A percentile compares a stretch with the other conserved stretches of the same genome.
These are phyloP conservation scores for Berghia stephanieae DNA, from an alignment of 1,140 invertebrate species.

Conservation along the genomic window DNA sequence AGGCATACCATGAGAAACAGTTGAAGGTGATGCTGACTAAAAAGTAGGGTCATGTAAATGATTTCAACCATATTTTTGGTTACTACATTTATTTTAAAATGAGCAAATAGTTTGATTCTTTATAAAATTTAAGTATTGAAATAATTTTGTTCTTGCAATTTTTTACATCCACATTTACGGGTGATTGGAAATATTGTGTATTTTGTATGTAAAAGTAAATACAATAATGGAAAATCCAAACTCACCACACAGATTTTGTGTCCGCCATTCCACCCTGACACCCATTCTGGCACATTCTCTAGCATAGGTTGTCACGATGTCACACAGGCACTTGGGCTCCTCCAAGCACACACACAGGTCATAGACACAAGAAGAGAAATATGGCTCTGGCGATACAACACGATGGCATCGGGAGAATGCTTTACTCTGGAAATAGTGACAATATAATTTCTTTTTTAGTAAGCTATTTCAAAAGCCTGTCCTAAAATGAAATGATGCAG, in stretches of 20 bases:
- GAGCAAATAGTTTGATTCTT: too few species aligned
- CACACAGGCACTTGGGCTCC: conserved; percentile 83
- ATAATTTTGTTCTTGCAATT: not conserved
- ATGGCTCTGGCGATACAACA: conserved; percentile 54
- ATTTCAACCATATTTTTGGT: too few species aligned
- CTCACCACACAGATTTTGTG: conserved; percentile 57
- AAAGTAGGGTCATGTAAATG: too few species aligned
- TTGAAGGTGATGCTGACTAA: too few species aligned
- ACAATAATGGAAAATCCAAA: conserved; percentile 13
- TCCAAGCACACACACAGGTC: conserved; percentile 89
- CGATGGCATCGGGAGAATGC: conserved; percentile 56
- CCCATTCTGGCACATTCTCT: conserved; percentile 84
- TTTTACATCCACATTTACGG: not conserved
- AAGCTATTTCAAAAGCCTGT: too few species aligned
- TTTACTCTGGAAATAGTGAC: conserved; percentile 42
- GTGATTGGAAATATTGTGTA: not conserved
- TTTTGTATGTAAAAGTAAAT: too few species aligned
- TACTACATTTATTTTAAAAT: too few species aligned
- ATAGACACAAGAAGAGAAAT: conserved; percentile 77
- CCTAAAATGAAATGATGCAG: too few species aligned
- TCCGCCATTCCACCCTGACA: conserved; percentile 58
- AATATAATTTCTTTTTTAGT: not conserved
- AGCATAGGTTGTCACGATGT: conserved; percentile 87
- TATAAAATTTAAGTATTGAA: not conserved
- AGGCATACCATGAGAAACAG: too few species aligned